A percentile compares a stretch with the other conserved stretches of the same genome.
phyloP scores from a whole-genome alignment of 2,797 vertebrate genomes.

The Premnoplex brunnescens region DNA sequence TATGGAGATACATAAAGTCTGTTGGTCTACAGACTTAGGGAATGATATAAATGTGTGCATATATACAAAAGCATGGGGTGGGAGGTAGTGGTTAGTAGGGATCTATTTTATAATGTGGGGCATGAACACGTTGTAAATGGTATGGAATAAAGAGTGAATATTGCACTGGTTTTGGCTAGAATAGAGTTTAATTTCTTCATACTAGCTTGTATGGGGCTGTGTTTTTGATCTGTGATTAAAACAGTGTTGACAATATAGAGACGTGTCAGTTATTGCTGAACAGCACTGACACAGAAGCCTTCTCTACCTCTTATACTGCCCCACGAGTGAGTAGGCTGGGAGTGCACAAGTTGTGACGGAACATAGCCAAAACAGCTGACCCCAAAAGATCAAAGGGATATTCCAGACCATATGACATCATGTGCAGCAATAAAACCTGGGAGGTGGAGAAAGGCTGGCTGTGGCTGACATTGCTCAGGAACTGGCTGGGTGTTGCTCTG shows the following conservation, averaged over 20 bases:
- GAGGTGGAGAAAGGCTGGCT: background rate
- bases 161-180: background rate
- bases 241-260: background rate
- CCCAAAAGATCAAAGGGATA: background rate
- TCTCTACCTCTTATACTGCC: rapidly evolving
- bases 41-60: background rate
- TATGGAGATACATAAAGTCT: background rate
- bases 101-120: background rate
- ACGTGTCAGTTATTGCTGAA: background rate
- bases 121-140: rapidly evolving
- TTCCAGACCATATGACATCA: no score
- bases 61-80: background rate
- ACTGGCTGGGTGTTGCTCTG: rapidly evolving
- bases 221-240: background rate
- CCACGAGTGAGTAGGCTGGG: background rate
- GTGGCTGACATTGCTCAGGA: rapidly evolving
- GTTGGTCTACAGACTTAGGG: background rate
- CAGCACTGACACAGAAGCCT: background rate
- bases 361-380: background rate
- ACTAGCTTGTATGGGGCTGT: background rate
- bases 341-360: background rate
- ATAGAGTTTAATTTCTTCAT: background rate
- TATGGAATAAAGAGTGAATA: background rate
- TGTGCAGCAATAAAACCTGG: background rate
- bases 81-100: background rate